A percentile compares a stretch with the other conserved stretches of the same genome.
Evolutionary conservation across 2,113 vertebrate species (phyloP).

Genomic region (Dermatemys mawii): DNA sequence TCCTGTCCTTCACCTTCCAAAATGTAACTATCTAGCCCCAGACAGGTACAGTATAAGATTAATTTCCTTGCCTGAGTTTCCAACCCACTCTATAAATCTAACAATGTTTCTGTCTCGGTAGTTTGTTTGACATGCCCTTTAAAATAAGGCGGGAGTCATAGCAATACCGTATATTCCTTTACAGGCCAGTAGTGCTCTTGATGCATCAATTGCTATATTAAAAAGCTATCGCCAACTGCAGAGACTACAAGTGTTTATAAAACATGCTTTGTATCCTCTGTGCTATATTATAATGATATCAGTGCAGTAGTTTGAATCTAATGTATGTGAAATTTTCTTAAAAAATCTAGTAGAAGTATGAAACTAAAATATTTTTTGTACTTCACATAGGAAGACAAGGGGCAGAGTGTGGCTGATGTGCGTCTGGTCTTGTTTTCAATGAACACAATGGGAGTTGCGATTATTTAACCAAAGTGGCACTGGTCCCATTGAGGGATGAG

Average conservation of each 20-base stretch:
- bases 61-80: neutral
- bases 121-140: neutral
- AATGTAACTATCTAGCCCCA: neutral
- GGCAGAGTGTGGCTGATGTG: neutral
- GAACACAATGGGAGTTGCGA: neutral
- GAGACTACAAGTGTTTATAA: neutral
- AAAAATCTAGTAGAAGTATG: neutral
- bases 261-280: neutral
- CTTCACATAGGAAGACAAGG: neutral
- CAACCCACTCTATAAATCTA: neutral
- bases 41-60: conserved; percentile 4
- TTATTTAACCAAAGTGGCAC: neutral
- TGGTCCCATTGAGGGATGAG: neutral
- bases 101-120: neutral
- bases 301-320: neutral
- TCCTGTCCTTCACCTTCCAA: conserved; percentile 14
- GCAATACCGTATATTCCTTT: neutral
- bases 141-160: neutral
- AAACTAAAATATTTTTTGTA: neutral
- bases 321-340: neutral
- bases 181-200: neutral
- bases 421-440: neutral
- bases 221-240: neutral
- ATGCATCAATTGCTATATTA: neutral
- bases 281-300: neutral